These are phyloP conservation scores for Aphelocoma californica DNA, from an alignment of 2,797 vertebrate species.

Conservation along the genomic window DNA sequence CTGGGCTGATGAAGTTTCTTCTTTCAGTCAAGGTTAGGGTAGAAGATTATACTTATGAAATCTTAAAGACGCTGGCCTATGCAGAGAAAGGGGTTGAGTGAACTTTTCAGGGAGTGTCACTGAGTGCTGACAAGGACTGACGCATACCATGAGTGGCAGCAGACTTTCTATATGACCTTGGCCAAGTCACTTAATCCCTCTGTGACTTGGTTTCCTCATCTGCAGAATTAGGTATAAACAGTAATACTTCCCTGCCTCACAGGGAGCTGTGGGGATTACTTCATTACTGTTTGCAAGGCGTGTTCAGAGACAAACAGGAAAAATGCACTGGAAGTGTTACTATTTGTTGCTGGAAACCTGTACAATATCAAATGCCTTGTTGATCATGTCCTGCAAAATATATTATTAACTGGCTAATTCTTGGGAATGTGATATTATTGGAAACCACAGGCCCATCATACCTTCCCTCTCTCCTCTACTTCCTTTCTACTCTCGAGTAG, in stretches of 20 bases:
- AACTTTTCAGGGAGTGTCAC: constrained; percentile 54
- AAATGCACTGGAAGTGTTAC: not conserved
- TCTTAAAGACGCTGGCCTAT: not conserved
- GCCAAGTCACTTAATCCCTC: constrained; percentile 41
- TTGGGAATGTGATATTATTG: not conserved
- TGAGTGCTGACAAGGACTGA: constrained; percentile 55
- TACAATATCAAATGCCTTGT: not conserved
- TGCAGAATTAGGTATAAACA: not conserved
- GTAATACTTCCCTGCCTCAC: constrained; percentile 5
- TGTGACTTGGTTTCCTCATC: constrained; percentile 20
- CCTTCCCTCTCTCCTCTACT: not conserved
- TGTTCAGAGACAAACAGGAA: not conserved
- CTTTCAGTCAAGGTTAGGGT: not conserved
- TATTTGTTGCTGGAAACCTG: not conserved
- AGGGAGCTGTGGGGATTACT: not conserved
- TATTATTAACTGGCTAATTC: not conserved
- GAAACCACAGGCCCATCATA: not conserved
- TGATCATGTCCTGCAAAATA: not conserved
- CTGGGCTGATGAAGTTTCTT: not conserved
- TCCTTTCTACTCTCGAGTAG: not conserved
- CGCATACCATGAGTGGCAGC: not conserved
- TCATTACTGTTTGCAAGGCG: not conserved
- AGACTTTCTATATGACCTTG: constrained; percentile 61
- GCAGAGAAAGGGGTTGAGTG: constrained; percentile 42
- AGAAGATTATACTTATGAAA: not conserved